Conservation (phyloP, 2,888 invertebrate species). For the Sialis fuliginosa region DNA sequence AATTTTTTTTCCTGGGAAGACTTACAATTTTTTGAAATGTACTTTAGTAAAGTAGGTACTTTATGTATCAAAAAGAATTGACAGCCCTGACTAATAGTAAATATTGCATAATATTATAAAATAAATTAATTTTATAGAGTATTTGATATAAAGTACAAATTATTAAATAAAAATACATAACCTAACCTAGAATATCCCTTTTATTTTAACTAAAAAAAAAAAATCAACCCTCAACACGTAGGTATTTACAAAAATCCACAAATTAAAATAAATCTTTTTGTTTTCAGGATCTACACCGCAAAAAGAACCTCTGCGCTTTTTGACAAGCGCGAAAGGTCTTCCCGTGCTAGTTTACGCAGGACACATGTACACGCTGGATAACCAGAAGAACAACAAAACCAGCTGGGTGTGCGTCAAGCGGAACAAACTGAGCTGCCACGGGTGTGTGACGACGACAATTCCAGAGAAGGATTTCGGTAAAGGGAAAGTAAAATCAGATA, state of each 20-base stretch:
- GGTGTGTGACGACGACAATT: conserved; percentile 3
- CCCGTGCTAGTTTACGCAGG: conserved; percentile 5
- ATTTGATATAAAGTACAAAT: background rate
- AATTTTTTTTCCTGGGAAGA: no score
- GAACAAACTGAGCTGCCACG: conserved; percentile 2
- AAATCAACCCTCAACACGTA: no score
- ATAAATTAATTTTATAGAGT: background rate
- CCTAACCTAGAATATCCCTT: no score
- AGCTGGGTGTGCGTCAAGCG: conserved; percentile 5
- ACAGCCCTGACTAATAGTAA: no score
- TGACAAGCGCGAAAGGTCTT: conserved; percentile 3
- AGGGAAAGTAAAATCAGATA: conserved; percentile 1
- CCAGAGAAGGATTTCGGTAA: background rate
- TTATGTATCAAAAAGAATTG: background rate
- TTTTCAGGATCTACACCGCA: background rate
- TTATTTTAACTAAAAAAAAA: no score
- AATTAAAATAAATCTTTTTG: background rate
- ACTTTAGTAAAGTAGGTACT: no score
- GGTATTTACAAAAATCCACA: no score
- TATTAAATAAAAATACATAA: no score
- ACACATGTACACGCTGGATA: conserved; percentile 5
- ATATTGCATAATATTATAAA: background rate
- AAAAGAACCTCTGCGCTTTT: conserved; percentile 2
- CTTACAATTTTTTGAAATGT: no score
- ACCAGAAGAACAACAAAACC: conserved; percentile 2